Conservation (phyloP, 2,888 invertebrate genomes). For the Schizaphis graminum region DNA sequence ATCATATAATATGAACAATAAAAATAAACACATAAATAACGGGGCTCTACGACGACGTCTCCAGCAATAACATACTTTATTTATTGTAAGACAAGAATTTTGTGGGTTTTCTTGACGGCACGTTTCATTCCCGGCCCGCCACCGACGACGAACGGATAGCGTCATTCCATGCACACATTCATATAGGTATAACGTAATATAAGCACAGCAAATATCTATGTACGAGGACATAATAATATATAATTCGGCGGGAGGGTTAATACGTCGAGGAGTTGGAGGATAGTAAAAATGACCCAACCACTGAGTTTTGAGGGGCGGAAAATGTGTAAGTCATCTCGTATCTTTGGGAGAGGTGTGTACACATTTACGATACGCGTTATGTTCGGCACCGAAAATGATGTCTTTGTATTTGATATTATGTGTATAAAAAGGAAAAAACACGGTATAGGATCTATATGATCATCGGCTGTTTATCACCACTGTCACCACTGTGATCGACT, state of each 20-base stretch:
- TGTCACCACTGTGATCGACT: not conserved
- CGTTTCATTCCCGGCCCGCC: not conserved
- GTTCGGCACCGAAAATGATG: not conserved
- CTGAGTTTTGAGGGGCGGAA: not conserved
- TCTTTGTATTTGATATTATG: not conserved
- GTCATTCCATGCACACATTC: not conserved
- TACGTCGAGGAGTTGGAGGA: not conserved
- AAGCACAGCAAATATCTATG: not conserved
- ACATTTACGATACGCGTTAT: not conserved
- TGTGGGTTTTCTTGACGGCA: not conserved
- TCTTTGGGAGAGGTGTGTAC: not conserved
- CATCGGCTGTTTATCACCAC: not conserved
- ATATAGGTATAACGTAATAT: not conserved
- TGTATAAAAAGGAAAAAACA: not conserved
- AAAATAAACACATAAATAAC: slow-evolving; percentile 43
- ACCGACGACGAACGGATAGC: not conserved
- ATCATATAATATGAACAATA: slow-evolving; percentile 19
- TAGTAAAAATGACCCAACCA: not conserved
- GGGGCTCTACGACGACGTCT: not conserved
- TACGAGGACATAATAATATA: not conserved
- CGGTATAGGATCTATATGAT: not conserved
- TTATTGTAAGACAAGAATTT: not conserved
- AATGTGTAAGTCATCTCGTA: not conserved
- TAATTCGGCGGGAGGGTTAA: not conserved
- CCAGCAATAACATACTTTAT: not conserved